phyloP scores from a whole-genome alignment of 2,797 vertebrate genomes.

The Heteromormyrus szaboi region DNA sequence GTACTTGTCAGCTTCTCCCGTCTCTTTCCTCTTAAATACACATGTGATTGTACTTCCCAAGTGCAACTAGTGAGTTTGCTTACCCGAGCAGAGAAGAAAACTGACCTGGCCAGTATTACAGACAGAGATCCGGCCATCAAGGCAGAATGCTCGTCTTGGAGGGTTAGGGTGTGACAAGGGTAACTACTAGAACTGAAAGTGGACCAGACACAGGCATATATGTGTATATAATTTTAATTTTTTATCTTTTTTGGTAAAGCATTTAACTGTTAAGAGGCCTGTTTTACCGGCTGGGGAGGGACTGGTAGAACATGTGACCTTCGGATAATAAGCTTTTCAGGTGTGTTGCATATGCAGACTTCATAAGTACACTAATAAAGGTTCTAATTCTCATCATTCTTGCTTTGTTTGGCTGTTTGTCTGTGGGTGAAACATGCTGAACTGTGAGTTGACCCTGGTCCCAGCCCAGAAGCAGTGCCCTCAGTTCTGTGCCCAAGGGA shows the following conservation, averaged over 20 bases:
- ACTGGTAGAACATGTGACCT: conserved; percentile 77
- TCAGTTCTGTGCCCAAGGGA: neutral
- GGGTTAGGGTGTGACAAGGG: conserved; percentile 70
- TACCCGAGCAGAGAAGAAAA: conserved; percentile 49
- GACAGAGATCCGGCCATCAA: conserved; percentile 58
- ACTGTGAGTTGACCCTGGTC: neutral
- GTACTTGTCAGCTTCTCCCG: conserved; percentile 39
- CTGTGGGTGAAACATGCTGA: neutral
- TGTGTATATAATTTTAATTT: conserved; percentile 60
- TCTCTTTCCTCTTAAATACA: conserved; percentile 59
- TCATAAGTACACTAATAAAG: conserved; percentile 95
- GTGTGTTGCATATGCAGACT: conserved; percentile 87
- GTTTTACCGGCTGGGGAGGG: conserved; percentile 81
- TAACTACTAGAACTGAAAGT: conserved; percentile 70
- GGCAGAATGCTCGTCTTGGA: conserved; percentile 50
- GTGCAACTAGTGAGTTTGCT: conserved; percentile 65
- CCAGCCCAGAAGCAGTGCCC: neutral
- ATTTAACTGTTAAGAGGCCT: conserved; percentile 80
- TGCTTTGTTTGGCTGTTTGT: conserved; percentile 16
- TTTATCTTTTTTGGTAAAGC: conserved; percentile 60
- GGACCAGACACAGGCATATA: conserved; percentile 70
- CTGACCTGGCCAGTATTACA: conserved; percentile 59
- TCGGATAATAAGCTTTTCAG: conserved; percentile 78
- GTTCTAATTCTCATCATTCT: conserved; percentile 69
- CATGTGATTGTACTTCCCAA: conserved; percentile 71